Evolutionary conservation across 2,797 vertebrate species (phyloP).

Genomic region (Paratrypauchen microcephalus): DNA sequence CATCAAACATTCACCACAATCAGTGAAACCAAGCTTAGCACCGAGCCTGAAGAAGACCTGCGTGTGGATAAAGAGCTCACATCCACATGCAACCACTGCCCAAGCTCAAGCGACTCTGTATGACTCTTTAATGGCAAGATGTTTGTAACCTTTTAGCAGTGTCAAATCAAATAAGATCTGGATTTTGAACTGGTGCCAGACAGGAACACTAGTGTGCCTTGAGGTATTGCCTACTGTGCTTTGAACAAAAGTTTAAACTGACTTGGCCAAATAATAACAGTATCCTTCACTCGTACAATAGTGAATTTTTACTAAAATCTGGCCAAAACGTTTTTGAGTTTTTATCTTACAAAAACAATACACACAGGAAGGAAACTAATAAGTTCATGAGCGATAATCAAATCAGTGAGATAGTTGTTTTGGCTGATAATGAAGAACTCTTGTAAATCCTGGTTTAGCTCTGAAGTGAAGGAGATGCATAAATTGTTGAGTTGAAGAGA

Average conservation of each 20-base stretch:
- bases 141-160: not conserved
- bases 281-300: not conserved
- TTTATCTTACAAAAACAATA: not conserved
- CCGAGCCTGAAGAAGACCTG: constrained; percentile 37
- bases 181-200: too few species aligned
- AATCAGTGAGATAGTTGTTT: not conserved
- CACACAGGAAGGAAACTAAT: not conserved
- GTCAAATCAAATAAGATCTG: not conserved
- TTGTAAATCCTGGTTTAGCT: not conserved
- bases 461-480: not conserved
- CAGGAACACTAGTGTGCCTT: too few species aligned
- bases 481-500: constrained; percentile 4
- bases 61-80: constrained; percentile 13
- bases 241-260: not conserved
- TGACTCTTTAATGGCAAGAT: not conserved
- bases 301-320: not conserved
- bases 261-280: too few species aligned
- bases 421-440: not conserved
- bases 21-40: constrained; percentile 56
- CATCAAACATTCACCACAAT: constrained; percentile 68
- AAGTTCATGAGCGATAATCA: not conserved
- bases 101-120: not conserved
- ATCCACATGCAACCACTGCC: constrained; percentile 1
- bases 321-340: not conserved
- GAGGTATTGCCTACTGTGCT: not conserved